Evolutionary conservation across 2,797 vertebrate genomes (phyloP), one percentile per base, ranked within the genome.

Genomic region (Pitangus sulphuratus): DNA sequence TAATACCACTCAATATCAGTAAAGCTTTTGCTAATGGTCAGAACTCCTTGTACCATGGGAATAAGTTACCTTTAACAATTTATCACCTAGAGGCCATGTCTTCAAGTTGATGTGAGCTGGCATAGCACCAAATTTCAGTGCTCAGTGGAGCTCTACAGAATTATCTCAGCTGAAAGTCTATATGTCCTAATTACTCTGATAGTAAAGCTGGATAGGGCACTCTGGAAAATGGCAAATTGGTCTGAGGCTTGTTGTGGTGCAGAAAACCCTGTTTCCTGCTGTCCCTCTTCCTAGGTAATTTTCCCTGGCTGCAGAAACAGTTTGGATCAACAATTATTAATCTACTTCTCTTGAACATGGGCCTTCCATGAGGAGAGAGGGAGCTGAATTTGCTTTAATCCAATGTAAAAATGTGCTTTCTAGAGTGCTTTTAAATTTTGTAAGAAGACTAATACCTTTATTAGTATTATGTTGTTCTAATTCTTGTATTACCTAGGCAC

Each of bases 1-100:
- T 45, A 71, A 92, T 80, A 53, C 70, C 58, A 92, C 58, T 91
- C 91, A 94, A 95, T 84, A 89, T 48, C 74, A 44, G 28, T 92
- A 95, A 93, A 92, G 58, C 56, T 90, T 93, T 37, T 69, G 31
- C 22, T 90, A 94, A 94, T 82, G 40, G 28, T 35, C 47, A 91
- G 58, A 54, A 69, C 35, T 91, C 62, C 5, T 16, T 66, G n/a
- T 72, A 35, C 47, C 45, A 31, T 18, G 45, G 64, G 56, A 68
- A 80, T 89, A 84, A 90, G 39, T 56, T 89, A 11, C 31, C 17
- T 45, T 60, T 83, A 87, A 58, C 31, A 82, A 39, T 15, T 79
- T 84, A 74, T 58, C 77, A 95, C 65, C 54, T 82, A 51, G 50
- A 61, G 9, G 18, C 25, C 1, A 0, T 54, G 17, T 69, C 65